Conservation (phyloP, 2,797 vertebrate genomes). For the Smutsia gigantea region DNA sequence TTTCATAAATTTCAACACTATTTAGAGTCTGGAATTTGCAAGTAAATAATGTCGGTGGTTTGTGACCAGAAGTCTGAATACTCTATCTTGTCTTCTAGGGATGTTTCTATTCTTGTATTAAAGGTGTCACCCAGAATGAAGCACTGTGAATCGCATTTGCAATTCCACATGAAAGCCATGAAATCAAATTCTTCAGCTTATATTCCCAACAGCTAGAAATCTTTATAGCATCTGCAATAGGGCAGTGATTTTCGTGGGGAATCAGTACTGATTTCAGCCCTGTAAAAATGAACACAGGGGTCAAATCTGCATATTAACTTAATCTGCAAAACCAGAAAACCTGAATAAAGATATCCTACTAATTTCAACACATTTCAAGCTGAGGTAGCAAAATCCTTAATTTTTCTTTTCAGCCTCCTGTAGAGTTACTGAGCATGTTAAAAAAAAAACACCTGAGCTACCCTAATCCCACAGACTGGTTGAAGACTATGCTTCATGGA, state of each 20-base stretch:
- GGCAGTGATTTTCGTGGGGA: neutral
- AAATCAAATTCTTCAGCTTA: conserved; percentile 58
- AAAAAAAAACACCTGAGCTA: conserved; percentile 37
- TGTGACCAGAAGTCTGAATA: conserved; percentile 58
- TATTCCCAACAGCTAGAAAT: conserved; percentile 36
- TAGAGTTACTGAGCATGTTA: conserved; percentile 3
- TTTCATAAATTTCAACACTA: conserved; percentile 70
- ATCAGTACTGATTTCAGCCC: conserved; percentile 47
- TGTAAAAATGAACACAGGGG: conserved; percentile 9
- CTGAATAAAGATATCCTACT: conserved; percentile 13
- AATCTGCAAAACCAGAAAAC: conserved; percentile 11
- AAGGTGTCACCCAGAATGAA: conserved; percentile 79
- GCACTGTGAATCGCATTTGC: conserved; percentile 12
- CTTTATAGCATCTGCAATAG: conserved; percentile 47
- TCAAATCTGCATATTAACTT: conserved; percentile 12
- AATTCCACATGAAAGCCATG: conserved; percentile 51
- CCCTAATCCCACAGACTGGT: neutral
- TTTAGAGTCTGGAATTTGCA: conserved; percentile 67
- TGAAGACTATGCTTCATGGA: neutral
- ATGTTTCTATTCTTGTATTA: conserved; percentile 75
- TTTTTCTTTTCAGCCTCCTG: conserved; percentile 21
- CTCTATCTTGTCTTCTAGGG: conserved; percentile 67
- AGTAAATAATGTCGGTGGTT: conserved; percentile 49
- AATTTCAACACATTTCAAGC: conserved; percentile 47
- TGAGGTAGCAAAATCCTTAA: conserved; percentile 28